Percentiles rank a stretch among this genome's conserved stretches.
Conservation (phyloP, 2,888 invertebrate species). For the Tortricodes alternella region DNA sequence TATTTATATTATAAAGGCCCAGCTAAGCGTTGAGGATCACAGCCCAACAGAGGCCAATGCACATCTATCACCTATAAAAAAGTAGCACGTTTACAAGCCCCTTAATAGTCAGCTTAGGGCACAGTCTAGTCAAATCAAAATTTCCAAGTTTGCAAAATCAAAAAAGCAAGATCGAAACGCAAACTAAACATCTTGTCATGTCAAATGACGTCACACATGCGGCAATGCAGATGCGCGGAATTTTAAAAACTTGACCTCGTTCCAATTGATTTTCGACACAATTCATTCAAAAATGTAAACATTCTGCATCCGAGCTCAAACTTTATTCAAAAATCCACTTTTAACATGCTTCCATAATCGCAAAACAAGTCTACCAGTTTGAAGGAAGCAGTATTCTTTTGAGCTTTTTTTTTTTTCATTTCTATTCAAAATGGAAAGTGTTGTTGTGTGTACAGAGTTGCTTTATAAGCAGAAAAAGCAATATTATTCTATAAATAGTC, state of each 20-base stretch:
- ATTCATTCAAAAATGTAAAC: slow-evolving; percentile 33
- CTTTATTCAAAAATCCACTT: neutral
- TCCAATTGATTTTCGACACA: slow-evolving; percentile 41
- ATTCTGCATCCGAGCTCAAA: neutral
- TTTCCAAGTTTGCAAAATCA: neutral
- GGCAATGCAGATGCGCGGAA: slow-evolving; percentile 61
- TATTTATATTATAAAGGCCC: too few relatives aligned
- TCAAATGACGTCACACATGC: slow-evolving; percentile 35
- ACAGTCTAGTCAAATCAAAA: neutral
- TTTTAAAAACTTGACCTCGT: slow-evolving; percentile 43
- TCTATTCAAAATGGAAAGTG: slow-evolving; percentile 22
- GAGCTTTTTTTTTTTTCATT: neutral
- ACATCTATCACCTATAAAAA: too few relatives aligned
- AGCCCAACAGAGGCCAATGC: too few relatives aligned
- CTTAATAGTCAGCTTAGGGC: too few relatives aligned
- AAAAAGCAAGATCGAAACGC: slow-evolving; percentile 6
- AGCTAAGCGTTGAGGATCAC: too few relatives aligned
- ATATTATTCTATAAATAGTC: slow-evolving; percentile 37
- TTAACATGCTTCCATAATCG: neutral
- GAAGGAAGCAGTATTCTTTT: neutral
- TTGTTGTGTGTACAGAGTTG: slow-evolving; percentile 36
- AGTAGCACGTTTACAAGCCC: too few relatives aligned
- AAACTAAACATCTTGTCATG: slow-evolving; percentile 3
- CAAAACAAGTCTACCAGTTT: neutral
- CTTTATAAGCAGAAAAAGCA: slow-evolving; percentile 31